phyloP scores from a whole-genome alignment of 2,888 invertebrate genomes.

The Toxonevra muliebris region DNA sequence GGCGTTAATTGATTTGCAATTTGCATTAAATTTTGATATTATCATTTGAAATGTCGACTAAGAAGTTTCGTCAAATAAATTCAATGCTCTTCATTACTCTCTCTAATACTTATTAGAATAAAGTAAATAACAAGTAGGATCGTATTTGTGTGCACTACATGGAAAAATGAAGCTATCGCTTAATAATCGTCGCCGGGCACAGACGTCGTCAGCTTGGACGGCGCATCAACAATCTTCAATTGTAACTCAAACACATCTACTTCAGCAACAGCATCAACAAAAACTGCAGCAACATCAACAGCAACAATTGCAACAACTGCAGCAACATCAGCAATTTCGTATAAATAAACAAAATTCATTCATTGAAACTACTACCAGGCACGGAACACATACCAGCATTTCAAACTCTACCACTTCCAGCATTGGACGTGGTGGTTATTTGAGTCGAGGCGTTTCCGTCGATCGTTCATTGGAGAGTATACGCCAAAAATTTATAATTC shows the following conservation, averaged over 20 bases:
- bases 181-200: conserved; percentile 52
- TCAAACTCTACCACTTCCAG: conserved; percentile 21
- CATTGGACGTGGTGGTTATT: conserved; percentile 44
- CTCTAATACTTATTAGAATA: background rate
- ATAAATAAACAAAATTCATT: conserved; percentile 56
- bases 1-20: conserved; percentile 34
- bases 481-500: conserved; percentile 10
- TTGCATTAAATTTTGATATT: conserved; percentile 25
- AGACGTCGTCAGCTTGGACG: conserved; percentile 40
- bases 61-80: background rate
- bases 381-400: conserved; percentile 10
- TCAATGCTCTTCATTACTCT: background rate
- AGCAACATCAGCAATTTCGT: conserved; percentile 24
- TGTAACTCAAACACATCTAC: conserved; percentile 29
- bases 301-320: conserved; percentile 25
- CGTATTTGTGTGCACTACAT: conserved; percentile 2
- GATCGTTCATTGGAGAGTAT: conserved; percentile 54
- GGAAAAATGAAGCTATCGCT: conserved; percentile 51
- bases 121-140: background rate
- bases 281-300: conserved; percentile 15
- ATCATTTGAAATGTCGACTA: conserved; percentile 15
- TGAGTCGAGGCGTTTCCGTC: conserved; percentile 54
- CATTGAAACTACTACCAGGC: conserved; percentile 41
- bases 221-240: conserved; percentile 27
- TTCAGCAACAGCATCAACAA: conserved; percentile 10